Base-by-base conservation (phyloP, 2,888 invertebrate species). In the Zaprionus lineosus region DNA sequence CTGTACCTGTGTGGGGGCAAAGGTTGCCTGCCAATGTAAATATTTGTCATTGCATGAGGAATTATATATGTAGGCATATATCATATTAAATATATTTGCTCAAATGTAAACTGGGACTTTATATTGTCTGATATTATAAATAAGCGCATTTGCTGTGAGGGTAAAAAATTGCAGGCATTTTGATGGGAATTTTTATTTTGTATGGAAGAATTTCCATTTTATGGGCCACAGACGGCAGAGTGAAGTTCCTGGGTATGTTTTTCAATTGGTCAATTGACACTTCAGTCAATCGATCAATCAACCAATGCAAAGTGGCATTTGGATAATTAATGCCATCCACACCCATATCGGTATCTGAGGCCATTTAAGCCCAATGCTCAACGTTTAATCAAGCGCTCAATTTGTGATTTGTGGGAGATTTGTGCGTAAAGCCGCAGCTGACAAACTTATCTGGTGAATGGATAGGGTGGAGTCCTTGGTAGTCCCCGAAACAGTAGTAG, bases 371-470 rank as follows among this genome's bases (percentile, higher is more conserved):
- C 63, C 36, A 48, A 71, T 52, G 58, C 53, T 56, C 40, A 51
- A 26, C 51, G 46, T 29, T 70, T 67, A 61, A 70, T 60, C 71
- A 71, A 71, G 52, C 67, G 56, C 47, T 68, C 64, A 64, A 64
- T 44, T 57, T 71, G 71, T 64, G 67, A 71, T 70, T 71, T 71
- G 62, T 65, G 61, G 57, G 61, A 47, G 65, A 61, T 55, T 65
- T 53, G 63, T 52, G 67, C 26, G 33, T 29, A 52, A 59, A 70
- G 63, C 67, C 71, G 39, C 71, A 68, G 64, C 71, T 60, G 72
- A 66, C 62, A 58, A 62, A 44, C 39, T 64, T 34, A 57, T 37
- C 31, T n/a, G n/a, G 53, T 29, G 60, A 8, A 11, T 44, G 41
- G 46, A 26, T 31, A 43, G 16, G 7, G 9, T 24, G n/a, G 2